Base-by-base conservation (phyloP, 2,888 invertebrate genomes). In the Dryobota labecula region DNA sequence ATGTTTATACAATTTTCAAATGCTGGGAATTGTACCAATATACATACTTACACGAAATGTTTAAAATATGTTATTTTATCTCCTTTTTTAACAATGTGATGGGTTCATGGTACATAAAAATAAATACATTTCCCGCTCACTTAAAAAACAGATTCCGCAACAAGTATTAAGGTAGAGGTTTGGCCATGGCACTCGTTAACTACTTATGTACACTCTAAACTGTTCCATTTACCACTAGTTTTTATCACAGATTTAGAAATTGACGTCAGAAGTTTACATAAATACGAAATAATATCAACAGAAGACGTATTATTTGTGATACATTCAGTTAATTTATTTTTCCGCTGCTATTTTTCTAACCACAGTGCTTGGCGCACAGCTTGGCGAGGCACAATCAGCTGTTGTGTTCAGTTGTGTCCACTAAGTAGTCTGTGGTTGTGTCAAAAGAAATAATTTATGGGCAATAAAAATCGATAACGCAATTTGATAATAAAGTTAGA, bases 181-280 rank as follows among this genome's bases (percentile, higher is more conserved):
- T 76, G 15, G 9, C 30, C 49, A 49, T 24, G n/a, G 49, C 56
- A 68, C 68, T 76, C 36, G n/a, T n/a, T n/a, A n/a, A n/a, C n/a
- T 56, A 76, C n/a, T 33, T 30, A 18, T 27, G 8, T 24, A 57
- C 36, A 27, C 0, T 7, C 0, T 15, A 74, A 33, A 45, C 43
- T 15, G 1, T 27, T 75, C 8, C 33, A 47, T 53, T 66, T 60
- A 73, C 41, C 78, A 71, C 72, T 57, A 62, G 15, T 57, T 56
- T 56, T 57, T 53, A 78, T 45, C 74, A 75, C 74, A 78, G 38
- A 38, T 78, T 15, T 41, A 24, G 27, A 57, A 71, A 71, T 51
- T 71, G 43, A 71, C 27, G 45, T 41, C 20, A 38, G 30, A 49
- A 38, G 9, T 51, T n/a, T 38, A 24, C 9, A 1, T 30, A 24